Conservation (phyloP, 2,888 invertebrate genomes). For the Endotricha flammealis region DNA sequence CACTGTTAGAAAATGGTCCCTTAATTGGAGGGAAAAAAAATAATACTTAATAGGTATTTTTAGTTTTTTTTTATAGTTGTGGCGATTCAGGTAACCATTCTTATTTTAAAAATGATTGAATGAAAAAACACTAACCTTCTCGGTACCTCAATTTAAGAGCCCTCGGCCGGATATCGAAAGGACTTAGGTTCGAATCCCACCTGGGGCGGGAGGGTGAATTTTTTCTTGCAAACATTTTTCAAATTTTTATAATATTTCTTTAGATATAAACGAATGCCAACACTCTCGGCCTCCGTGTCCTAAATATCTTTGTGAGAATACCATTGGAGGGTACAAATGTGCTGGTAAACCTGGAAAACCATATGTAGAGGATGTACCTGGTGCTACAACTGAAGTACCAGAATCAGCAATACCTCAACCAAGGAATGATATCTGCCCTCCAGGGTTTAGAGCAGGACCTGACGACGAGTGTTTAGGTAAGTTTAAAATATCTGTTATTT, state of each 20-base stretch:
- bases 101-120: no score
- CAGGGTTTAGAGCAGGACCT: conserved; percentile 74
- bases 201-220: no score
- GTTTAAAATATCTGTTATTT: conserved; percentile 8
- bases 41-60: no score
- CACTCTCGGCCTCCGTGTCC: conserved; percentile 65
- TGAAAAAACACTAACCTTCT: no score
- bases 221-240: no score
- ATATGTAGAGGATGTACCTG: conserved; percentile 39
- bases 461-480: conserved; percentile 73
- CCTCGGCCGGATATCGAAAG: no score
- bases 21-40: no score
- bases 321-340: conserved; percentile 71
- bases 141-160: no score
- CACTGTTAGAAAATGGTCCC: no score
- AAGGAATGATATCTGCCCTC: conserved; percentile 71
- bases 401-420: conserved; percentile 24
- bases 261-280: conserved; percentile 92
- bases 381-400: conserved; percentile 32
- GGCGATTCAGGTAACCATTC: no score
- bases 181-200: no score
- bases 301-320: conserved; percentile 70
- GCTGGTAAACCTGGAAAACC: conserved; percentile 65
- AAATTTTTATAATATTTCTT: conserved; percentile 1
- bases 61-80: no score